Evolutionary conservation across 1,140 invertebrate genomes (phyloP).

Genomic region (Drosophila sulfurigaster): DNA sequence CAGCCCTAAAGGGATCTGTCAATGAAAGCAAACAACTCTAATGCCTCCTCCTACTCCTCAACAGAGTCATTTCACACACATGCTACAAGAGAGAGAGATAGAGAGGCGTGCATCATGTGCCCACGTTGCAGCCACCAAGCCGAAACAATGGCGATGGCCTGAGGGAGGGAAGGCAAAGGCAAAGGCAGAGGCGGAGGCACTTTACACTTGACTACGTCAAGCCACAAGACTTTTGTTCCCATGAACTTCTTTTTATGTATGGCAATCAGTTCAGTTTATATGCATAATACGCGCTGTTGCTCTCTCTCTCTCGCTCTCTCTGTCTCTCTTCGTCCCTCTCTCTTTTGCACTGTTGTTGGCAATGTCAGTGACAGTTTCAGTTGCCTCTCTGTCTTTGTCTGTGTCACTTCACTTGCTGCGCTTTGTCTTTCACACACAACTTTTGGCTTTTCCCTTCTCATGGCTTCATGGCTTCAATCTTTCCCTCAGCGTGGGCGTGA

Average conservation of each 20-base stretch:
- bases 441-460: conserved; percentile 66
- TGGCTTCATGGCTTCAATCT: conserved; percentile 21
- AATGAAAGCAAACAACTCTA: conserved; percentile 19
- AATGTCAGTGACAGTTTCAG: conserved; percentile 64
- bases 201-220: conserved; percentile 69
- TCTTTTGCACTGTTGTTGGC: conserved; percentile 25
- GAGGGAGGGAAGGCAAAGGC: background rate
- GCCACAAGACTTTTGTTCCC: conserved; percentile 67
- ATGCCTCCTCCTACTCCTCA: background rate
- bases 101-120: conserved; percentile 7
- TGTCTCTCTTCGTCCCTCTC: conserved; percentile 10
- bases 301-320: conserved; percentile 32
- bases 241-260: conserved; percentile 66
- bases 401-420: conserved; percentile 8
- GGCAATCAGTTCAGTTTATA: conserved; percentile 45
- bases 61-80: conserved; percentile 13
- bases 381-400: conserved; percentile 14
- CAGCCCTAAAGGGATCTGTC: conserved; percentile 4
- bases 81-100: conserved; percentile 28
- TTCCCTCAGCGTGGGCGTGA: conserved; percentile 70
- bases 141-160: conserved; percentile 20
- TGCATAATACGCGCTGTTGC: conserved; percentile 42
- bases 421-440: conserved; percentile 69
- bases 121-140: conserved; percentile 28
- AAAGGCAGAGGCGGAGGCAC: conserved; percentile 6